Percentiles rank a stretch among this genome's conserved stretches.
Conservation (phyloP, 1,140 invertebrate genomes). For the Caenorhabditis inopinata region DNA sequence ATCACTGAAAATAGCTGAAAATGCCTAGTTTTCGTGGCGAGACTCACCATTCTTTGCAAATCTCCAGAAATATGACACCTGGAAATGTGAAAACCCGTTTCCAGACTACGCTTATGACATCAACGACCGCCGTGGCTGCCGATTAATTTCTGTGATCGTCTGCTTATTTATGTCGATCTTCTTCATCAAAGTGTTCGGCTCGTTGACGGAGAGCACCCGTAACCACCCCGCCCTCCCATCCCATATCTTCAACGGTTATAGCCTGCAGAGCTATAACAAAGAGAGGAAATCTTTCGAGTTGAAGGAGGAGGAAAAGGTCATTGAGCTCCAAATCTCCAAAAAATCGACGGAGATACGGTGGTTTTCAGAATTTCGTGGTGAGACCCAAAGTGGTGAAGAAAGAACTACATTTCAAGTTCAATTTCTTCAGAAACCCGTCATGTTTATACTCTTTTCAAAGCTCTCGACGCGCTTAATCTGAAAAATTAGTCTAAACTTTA, state of each 20-base stretch:
- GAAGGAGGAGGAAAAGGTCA: background rate
- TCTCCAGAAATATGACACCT: no score
- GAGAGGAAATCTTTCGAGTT: background rate
- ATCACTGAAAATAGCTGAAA: background rate
- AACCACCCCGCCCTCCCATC: background rate
- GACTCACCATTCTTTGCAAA: no score
- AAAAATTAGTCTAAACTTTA: no score
- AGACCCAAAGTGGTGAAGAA: background rate
- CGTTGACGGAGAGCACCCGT: background rate
- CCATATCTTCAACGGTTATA: no score
- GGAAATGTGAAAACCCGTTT: no score
- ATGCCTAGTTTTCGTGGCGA: no score
- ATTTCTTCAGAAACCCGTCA: no score
- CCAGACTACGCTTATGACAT: no score
- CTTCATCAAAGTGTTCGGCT: background rate
- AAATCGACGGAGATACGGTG: background rate
- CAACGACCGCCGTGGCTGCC: background rate
- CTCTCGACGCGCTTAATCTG: no score
- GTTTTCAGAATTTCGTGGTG: background rate
- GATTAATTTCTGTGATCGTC: background rate
- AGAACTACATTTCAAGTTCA: no score
- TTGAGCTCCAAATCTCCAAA: background rate
- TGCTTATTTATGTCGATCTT: background rate
- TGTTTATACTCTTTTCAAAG: no score
- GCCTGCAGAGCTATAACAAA: background rate